phyloP scores from a whole-genome alignment of 1,140 invertebrate genomes.

The Drosophila littoralis region DNA sequence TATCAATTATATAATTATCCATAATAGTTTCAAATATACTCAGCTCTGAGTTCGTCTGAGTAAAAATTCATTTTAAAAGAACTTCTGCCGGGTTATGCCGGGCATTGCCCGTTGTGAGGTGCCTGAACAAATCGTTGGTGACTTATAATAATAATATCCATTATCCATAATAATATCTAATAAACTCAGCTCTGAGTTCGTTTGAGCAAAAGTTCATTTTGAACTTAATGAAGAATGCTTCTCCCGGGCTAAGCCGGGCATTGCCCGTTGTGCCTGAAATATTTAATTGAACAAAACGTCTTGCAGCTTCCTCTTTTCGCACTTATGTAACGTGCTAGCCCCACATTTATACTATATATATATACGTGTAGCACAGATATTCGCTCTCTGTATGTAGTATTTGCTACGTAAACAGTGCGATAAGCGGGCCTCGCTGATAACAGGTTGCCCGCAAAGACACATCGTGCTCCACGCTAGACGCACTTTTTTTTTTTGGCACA shows the following conservation, averaged over 20 bases:
- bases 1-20: no score
- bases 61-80: no score
- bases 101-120: no score
- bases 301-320: conserved; percentile 58
- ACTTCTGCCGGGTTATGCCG: no score
- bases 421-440: conserved; percentile 66
- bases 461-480: conserved; percentile 30
- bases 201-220: not conserved
- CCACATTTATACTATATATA: conserved; percentile 37
- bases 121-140: no score
- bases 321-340: conserved; percentile 61
- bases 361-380: not conserved
- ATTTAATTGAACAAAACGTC: not conserved
- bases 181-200: no score
- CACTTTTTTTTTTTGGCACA: conserved; percentile 61
- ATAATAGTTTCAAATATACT: no score
- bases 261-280: no score
- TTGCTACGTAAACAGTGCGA: conserved; percentile 65
- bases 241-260: no score
- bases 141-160: no score
- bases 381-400: conserved; percentile 6
- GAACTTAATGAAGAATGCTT: conserved; percentile 9
- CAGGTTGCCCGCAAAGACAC: not conserved
- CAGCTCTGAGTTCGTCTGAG: no score
- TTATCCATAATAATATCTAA: no score